Evolutionary conservation across 2,888 invertebrate species (phyloP), one percentile per base, ranked within the genome.

Genomic region (Aquatica leii): DNA sequence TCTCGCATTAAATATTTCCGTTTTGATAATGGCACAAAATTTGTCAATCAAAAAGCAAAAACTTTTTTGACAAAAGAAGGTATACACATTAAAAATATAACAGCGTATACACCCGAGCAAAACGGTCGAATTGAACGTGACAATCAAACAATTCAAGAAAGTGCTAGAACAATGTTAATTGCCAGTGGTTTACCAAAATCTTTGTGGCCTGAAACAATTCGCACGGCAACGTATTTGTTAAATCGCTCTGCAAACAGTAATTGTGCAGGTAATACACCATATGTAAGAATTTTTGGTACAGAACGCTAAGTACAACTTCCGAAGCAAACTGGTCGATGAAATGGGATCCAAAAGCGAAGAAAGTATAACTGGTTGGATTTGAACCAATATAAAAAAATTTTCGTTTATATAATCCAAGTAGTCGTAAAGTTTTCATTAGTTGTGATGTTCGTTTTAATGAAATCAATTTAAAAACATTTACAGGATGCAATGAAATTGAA

Each of bases 211-310:
- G 43, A 43, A 43, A 15, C 43, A 14, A 15, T 43, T 14, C n/a
- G 43, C 9, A 43, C 43, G n/a, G 17, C 43, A 18, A 43, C 43
- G 14, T 43, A 43, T 43, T 43, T 43, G 17, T 43, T 43, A 18
- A 43, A 43, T 18, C 43, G 43, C 2, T 14, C 43, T 15, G 14
- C 11, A 14, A 43, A 43, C 14, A 43, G 43, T 15, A 43, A 43
- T 15, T 43, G 43, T 14, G 15, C 14, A 14, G 43, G 43, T 43
- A 43, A 6, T 43, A 43, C 43, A 9, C 14, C 43, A 9, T 43
- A 43, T 43, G 43, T 43, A 12, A 43, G 14, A 12, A 3, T 6
- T 43, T 43, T 4, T 24, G 24, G 2, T 14, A 43, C 43, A 5
- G 43, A 43, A 15, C 14, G 43, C 14, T 43, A 14, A 14, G 12